Evolutionary conservation across 1,140 invertebrate genomes (phyloP), one percentile per base, ranked within the genome.

Genomic region (Drosophila pandora): DNA sequence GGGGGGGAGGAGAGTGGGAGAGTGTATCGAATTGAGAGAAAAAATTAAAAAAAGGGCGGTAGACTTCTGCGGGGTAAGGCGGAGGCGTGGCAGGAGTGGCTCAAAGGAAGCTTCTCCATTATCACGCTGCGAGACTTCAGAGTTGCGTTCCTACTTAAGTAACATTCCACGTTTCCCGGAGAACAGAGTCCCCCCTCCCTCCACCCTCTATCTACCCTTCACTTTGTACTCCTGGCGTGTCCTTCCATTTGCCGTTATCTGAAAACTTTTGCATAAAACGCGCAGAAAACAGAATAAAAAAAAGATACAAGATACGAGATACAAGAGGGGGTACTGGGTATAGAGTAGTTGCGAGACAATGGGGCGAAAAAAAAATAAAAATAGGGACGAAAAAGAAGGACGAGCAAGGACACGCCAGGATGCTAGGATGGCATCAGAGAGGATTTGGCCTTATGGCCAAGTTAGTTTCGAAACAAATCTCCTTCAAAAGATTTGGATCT

Each of bases 91-190:
- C 12, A 39, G 9, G 21, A 57, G 8, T 34, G 2, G 47, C 17
- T 17, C 34, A n/a, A 22, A 45, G 32, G 49, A 65, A 65, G 53
- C 54, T 60, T 60, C 71, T 52, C 75, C 79, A 83, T 83, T 83
- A 83, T 84, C 80, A 79, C 58, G 50, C 49, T 54, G 50, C 60
- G 76, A 73, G 76, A 73, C 71, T 82, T 65, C 76, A 79, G 72
- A 64, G 5, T 6, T 74, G 80, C 62, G 80, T 79, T 83, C 74
- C 75, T 79, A 84, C 80, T 83, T 83, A 83, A 83, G 80, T 83
- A 83, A 83, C 76, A 83, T 84, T 84, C 80, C 76, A 84, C 72
- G 81, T 84, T 84, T 83, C 72, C 65, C 30, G 72, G 78, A 56
- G 71, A 79, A 67, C 63, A 64, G 32, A 47, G 41, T 8, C 43